Conservation (phyloP, 2,113 vertebrate genomes). For the Thinocorus orbignyianus region DNA sequence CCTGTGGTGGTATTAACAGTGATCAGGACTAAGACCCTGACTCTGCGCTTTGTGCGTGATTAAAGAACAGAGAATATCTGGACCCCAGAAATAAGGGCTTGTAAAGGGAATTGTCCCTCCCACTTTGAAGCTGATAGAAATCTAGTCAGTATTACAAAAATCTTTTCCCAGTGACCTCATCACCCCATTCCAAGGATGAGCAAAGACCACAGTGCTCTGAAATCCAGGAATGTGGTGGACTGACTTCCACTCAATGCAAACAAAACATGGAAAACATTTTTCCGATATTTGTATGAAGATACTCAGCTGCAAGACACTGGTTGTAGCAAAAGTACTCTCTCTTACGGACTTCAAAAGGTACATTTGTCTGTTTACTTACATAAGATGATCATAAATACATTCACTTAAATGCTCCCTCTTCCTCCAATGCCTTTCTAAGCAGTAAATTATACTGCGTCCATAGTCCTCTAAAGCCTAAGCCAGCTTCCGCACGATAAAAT, state of each 20-base stretch:
- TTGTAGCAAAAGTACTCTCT: not conserved
- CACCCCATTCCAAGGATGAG: not conserved
- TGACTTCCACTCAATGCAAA: not conserved
- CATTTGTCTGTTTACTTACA: not conserved
- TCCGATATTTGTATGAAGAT: not conserved
- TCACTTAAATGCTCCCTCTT: not conserved
- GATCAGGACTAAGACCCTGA: not conserved
- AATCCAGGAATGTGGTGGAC: not conserved
- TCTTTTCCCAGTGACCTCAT: not conserved
- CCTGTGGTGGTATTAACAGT: not conserved
- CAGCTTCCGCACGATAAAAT: not conserved
- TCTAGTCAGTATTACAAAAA: not conserved
- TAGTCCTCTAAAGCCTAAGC: not conserved
- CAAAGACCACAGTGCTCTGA: not conserved
- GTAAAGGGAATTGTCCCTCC: not conserved
- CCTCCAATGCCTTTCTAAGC: not conserved
- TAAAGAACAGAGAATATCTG: not conserved
- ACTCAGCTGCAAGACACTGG: not conserved
- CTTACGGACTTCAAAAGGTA: not conserved
- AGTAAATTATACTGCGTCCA: not conserved
- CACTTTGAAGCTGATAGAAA: not conserved
- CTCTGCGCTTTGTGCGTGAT: fast-evolving
- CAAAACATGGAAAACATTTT: fast-evolving
- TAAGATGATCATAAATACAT: not conserved
- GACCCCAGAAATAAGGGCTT: not conserved